A percentile compares a stretch with the other conserved stretches of the same genome.
Evolutionary conservation across 2,888 invertebrate species (phyloP).

Genomic region (Plebejus argus): DNA sequence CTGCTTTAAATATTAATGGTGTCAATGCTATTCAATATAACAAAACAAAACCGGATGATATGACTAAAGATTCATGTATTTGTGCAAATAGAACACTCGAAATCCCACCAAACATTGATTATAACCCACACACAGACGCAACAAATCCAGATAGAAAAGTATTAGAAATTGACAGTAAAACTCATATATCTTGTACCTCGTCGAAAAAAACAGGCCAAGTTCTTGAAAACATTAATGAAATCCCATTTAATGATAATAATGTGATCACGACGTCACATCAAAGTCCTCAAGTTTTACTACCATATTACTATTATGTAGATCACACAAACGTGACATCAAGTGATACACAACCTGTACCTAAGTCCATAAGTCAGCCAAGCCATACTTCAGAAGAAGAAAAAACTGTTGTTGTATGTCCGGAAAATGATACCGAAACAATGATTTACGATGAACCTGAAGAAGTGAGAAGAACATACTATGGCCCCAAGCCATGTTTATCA

Average conservation of each 20-base stretch:
- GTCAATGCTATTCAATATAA: background rate
- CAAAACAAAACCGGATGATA: background rate
- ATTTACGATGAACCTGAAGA: background rate
- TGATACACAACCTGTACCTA: background rate
- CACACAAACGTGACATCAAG: background rate
- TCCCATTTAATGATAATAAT: background rate
- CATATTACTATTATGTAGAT: slow-evolving; percentile 6
- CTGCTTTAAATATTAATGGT: background rate
- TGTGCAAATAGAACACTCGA: background rate
- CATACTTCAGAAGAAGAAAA: background rate
- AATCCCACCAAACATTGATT: background rate
- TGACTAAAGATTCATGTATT: background rate
- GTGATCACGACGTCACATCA: background rate
- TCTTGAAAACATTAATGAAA: background rate
- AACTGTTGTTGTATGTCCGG: background rate
- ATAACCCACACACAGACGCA: background rate
- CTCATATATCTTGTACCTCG: background rate
- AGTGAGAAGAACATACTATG: background rate
- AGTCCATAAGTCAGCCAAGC: background rate
- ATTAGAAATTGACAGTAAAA: background rate
- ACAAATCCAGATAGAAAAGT: background rate
- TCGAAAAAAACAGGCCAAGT: background rate
- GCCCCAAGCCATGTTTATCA: slow-evolving; percentile 2
- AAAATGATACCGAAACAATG: background rate
- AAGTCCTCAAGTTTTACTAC: background rate